Conservation (phyloP, 2,113 vertebrate species). For the Rhabdomys dilectus region DNA sequence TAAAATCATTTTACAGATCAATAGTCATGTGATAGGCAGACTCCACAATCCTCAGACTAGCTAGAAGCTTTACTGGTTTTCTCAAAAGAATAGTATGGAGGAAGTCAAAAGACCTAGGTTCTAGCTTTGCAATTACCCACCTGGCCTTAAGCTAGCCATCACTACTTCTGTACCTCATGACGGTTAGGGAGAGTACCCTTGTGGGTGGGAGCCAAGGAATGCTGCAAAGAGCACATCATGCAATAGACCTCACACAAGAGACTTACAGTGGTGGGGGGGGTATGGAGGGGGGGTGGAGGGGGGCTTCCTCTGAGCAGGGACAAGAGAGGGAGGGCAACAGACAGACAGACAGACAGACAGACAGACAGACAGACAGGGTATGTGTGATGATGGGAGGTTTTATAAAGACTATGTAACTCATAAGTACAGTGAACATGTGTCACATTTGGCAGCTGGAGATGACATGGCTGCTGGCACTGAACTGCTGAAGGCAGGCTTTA, state of each 20-base stretch:
- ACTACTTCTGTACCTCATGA: not conserved
- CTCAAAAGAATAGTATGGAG: not conserved
- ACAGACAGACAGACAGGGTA: not conserved
- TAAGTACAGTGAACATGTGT: not conserved
- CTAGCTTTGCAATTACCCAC: not conserved
- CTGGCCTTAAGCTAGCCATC: not conserved
- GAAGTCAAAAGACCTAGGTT: conserved; percentile 35
- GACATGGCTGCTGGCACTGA: not conserved
- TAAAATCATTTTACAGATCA: conserved; percentile 30
- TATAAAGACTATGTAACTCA: not conserved
- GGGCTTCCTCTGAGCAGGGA: not conserved
- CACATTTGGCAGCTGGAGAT: not conserved
- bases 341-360: too few relatives aligned
- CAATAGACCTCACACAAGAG: not conserved
- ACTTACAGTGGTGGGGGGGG: too few relatives aligned
- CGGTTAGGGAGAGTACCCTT: not conserved
- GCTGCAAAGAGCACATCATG: not conserved
- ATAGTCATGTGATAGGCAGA: not conserved
- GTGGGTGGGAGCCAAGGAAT: not conserved
- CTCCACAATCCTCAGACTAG: not conserved
- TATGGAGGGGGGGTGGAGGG: too few relatives aligned
- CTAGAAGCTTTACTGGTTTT: conserved; percentile 10
- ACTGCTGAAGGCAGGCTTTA: not conserved
- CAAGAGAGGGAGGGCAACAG: not conserved
- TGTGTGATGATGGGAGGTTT: not conserved